Conservation (phyloP, 2,797 vertebrate species). For the Melanotaenia maccullochi region DNA sequence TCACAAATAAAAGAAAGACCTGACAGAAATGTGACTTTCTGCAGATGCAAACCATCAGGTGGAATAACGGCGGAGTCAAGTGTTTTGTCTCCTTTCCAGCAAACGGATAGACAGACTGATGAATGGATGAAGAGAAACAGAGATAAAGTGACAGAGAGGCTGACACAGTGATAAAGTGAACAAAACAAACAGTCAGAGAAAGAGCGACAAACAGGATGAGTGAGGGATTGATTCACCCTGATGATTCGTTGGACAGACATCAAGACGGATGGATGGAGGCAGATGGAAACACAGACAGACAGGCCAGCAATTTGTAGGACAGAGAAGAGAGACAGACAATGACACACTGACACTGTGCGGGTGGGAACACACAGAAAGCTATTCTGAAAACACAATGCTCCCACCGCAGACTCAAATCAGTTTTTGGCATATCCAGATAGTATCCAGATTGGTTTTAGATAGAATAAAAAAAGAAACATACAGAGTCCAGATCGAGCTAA, state of each 20-base stretch:
- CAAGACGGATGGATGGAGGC: slow-evolving; percentile 61
- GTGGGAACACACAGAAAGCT: slow-evolving; percentile 13
- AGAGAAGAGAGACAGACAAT: slow-evolving; percentile 36
- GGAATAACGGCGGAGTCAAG: slow-evolving; percentile 28
- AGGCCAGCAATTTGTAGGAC: slow-evolving; percentile 36
- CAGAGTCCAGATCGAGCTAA: neutral
- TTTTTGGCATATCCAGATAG: neutral
- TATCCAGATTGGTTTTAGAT: neutral
- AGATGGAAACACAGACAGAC: slow-evolving; percentile 54
- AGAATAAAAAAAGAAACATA: neutral
- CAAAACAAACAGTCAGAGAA: slow-evolving; percentile 63
- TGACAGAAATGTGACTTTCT: slow-evolving; percentile 6
- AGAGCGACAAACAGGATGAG: slow-evolving; percentile 61
- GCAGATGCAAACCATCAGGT: slow-evolving; percentile 23
- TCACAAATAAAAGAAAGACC: slow-evolving; percentile 34
- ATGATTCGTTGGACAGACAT: slow-evolving; percentile 63
- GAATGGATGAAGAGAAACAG: slow-evolving; percentile 58
- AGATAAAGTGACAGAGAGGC: slow-evolving; percentile 62
- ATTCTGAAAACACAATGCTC: slow-evolving; percentile 1
- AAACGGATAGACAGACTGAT: slow-evolving; percentile 41
- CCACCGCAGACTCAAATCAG: neutral
- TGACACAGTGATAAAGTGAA: slow-evolving; percentile 67
- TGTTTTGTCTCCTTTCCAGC: slow-evolving; percentile 11
- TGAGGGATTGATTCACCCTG: slow-evolving; percentile 59
- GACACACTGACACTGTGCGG: slow-evolving; percentile 40